These are phyloP conservation scores for Cheilosia vulpina DNA, from an alignment of 2,888 invertebrate species.

Conservation along the genomic window DNA sequence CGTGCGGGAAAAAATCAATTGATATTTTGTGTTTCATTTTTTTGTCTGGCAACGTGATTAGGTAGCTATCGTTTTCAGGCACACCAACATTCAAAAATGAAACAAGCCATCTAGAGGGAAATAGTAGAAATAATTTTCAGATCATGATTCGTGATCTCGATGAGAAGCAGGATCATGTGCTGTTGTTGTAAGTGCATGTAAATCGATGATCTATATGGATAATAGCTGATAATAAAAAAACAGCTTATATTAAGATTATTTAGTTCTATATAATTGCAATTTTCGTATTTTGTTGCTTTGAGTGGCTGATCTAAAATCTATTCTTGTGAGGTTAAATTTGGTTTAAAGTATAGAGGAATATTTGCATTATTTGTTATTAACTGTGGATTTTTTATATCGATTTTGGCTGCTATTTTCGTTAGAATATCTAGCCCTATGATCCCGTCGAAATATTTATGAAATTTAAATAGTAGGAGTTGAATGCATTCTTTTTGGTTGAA, in stretches of 20 bases:
- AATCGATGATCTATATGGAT: too few species aligned
- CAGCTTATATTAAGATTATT: conserved; percentile 15
- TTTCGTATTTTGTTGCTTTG: background rate
- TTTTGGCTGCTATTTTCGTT: conserved; percentile 12
- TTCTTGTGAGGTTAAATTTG: background rate
- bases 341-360: conserved; percentile 13
- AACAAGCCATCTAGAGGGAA: too few species aligned
- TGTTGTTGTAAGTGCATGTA: too few species aligned
- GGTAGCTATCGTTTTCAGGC: too few species aligned
- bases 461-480: conserved; percentile 2
- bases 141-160: too few species aligned
- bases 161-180: too few species aligned
- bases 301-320: background rate
- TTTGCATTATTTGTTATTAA: conserved; percentile 13
- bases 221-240: too few species aligned
- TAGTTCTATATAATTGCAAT: background rate
- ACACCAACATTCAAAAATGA: too few species aligned
- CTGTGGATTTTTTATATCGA: conserved; percentile 10
- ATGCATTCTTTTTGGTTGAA: background rate
- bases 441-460: conserved; percentile 17
- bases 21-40: too few species aligned
- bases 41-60: too few species aligned
- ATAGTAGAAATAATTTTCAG: too few species aligned
- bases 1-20: too few species aligned
- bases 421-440: background rate